phyloP scores from a whole-genome alignment of 2,797 vertebrate genomes.

The Myotis pilosus region DNA sequence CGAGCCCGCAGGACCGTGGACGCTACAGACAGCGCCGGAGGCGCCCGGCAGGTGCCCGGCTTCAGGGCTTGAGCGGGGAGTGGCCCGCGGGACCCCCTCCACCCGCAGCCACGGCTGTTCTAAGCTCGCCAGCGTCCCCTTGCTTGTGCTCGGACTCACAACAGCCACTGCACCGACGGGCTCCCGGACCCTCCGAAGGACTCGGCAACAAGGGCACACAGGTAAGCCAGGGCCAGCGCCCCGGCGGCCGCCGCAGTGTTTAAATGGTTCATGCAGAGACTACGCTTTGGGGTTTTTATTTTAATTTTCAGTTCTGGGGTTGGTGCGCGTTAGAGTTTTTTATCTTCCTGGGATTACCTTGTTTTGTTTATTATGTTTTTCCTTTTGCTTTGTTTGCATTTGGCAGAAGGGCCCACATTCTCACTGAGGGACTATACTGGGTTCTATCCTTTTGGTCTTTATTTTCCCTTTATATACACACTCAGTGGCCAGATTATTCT shows the following conservation, averaged over 20 bases:
- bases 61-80: neutral
- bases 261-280: neutral
- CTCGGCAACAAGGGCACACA: neutral
- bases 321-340: neutral
- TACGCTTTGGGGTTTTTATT: neutral
- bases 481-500: too few relatives aligned
- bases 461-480: neutral
- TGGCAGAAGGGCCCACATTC: neutral
- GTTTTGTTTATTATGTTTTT: neutral
- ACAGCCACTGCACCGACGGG: too few relatives aligned
- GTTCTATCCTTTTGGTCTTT: neutral
- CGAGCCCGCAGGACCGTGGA: neutral
- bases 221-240: neutral
- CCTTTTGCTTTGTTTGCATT: neutral
- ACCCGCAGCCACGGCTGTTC: neutral
- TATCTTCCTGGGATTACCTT: neutral
- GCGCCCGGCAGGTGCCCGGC: neutral
- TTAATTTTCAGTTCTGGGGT: neutral
- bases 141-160: neutral
- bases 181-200: neutral
- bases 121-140: rapidly evolving
- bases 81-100: neutral
- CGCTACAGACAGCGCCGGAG: neutral
- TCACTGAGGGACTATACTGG: rapidly evolving
- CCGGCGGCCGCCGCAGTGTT: neutral